Evolutionary conservation across 2,888 invertebrate genomes (phyloP).

Genomic region (Drosophila demipolita): DNA sequence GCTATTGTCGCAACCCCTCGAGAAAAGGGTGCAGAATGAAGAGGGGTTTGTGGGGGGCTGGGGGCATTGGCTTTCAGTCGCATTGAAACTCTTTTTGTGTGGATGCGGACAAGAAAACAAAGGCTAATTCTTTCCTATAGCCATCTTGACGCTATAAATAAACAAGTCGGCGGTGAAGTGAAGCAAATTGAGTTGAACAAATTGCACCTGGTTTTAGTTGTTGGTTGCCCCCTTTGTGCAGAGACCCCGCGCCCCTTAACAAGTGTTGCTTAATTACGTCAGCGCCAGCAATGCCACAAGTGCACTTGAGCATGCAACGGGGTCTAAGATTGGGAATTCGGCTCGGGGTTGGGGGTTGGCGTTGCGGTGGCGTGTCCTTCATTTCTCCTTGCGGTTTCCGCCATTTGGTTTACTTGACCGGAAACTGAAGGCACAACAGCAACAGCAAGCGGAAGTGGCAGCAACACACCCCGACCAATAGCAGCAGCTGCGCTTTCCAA

Average conservation of each 20-base stretch:
- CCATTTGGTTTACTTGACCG: constrained; percentile 63
- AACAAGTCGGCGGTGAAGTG: constrained; percentile 47
- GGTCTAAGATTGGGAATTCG: neutral
- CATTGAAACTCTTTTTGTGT: constrained; percentile 21
- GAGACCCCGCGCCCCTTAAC: constrained; percentile 41
- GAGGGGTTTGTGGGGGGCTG: neutral
- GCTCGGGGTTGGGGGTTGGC: neutral
- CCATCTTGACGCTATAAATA: constrained; percentile 51
- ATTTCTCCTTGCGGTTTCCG: constrained; percentile 57
- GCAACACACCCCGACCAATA: constrained; percentile 1
- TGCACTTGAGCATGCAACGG: constrained; percentile 72
- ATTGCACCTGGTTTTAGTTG: constrained; percentile 67
- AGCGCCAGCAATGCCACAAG: constrained; percentile 62
- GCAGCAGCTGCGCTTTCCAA: constrained; percentile 33
- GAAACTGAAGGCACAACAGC: constrained; percentile 61
- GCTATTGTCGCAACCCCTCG: constrained; percentile 33
- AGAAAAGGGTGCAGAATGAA: neutral
- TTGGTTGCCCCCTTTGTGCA: constrained; percentile 17
- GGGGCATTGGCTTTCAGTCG: constrained; percentile 7
- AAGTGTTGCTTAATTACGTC: constrained; percentile 79
- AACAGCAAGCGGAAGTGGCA: constrained; percentile 19
- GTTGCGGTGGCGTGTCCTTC: constrained; percentile 47
- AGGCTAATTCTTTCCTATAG: constrained; percentile 45
- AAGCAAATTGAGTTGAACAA: constrained; percentile 76
- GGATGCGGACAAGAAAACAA: constrained; percentile 22